These are phyloP conservation scores for Isurus oxyrinchus DNA, from an alignment of 2,113 vertebrate species.

Conservation along the genomic window DNA sequence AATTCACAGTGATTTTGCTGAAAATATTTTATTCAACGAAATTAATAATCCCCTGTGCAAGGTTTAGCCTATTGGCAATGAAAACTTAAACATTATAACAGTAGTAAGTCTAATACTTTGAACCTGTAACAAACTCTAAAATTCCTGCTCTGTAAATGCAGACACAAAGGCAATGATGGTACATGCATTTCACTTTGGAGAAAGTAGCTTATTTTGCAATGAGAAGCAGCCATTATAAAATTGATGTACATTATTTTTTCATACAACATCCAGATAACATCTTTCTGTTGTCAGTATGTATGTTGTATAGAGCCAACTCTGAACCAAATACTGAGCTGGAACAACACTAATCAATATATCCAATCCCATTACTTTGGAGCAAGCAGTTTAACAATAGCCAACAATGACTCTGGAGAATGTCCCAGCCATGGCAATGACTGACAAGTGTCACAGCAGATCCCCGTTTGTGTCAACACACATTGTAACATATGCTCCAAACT, in stretches of 20 bases:
- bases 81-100: neutral
- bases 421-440: neutral
- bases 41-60: slow-evolving; percentile 36
- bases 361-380: neutral
- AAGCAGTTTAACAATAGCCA: neutral
- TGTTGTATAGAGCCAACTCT: neutral
- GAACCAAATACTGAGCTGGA: neutral
- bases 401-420: neutral
- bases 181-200: neutral
- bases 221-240: neutral
- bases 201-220: neutral
- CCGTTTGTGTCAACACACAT: neutral
- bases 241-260: neutral
- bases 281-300: neutral
- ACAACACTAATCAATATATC: neutral
- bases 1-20: neutral
- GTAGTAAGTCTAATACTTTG: neutral
- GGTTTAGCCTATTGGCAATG: neutral
- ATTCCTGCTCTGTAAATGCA: neutral
- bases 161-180: neutral
- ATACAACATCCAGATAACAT: neutral
- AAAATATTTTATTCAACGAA: slow-evolving; percentile 46
- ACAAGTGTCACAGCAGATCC: neutral
- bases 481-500: neutral
- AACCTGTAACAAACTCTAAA: neutral